Conservation (phyloP, 2,888 invertebrate species). For the Drosophila mettleri region DNA sequence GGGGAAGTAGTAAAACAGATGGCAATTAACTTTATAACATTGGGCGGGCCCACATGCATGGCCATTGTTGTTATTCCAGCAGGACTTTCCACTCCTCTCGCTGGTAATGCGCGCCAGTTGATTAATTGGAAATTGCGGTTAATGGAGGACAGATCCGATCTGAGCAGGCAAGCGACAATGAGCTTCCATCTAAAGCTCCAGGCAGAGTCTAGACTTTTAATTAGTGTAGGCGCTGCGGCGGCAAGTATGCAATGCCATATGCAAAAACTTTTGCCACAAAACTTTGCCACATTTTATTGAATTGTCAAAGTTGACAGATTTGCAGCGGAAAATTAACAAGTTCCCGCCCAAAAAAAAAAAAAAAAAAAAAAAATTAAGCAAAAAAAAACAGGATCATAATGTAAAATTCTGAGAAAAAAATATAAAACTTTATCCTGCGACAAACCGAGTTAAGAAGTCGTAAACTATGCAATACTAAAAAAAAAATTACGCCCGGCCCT, state of each 20-base stretch:
- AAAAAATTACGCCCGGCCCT: constrained; percentile 49
- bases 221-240: constrained; percentile 59
- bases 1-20: constrained; percentile 54
- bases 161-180: constrained; percentile 49
- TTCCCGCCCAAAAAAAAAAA: constrained; percentile 40
- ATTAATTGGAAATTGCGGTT: constrained; percentile 80
- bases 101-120: constrained; percentile 65
- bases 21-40: constrained; percentile 81
- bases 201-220: constrained; percentile 72
- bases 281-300: constrained; percentile 64
- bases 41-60: constrained; percentile 63
- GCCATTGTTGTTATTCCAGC: constrained; percentile 35
- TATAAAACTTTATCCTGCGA: constrained; percentile 68
- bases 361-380: no score
- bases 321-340: constrained; percentile 81
- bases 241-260: constrained; percentile 48
- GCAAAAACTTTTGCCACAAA: constrained; percentile 54
- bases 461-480: constrained; percentile 72
- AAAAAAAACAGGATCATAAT: constrained; percentile 5
- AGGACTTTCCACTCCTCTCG: constrained; percentile 15
- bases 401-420: constrained; percentile 28
- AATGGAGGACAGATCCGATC: constrained; percentile 56
- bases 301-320: constrained; percentile 74
- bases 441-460: constrained; percentile 77
- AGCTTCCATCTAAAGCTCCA: constrained; percentile 25